Evolutionary conservation across 2,113 vertebrate genomes (phyloP).

Genomic region (Pteronura brasiliensis): DNA sequence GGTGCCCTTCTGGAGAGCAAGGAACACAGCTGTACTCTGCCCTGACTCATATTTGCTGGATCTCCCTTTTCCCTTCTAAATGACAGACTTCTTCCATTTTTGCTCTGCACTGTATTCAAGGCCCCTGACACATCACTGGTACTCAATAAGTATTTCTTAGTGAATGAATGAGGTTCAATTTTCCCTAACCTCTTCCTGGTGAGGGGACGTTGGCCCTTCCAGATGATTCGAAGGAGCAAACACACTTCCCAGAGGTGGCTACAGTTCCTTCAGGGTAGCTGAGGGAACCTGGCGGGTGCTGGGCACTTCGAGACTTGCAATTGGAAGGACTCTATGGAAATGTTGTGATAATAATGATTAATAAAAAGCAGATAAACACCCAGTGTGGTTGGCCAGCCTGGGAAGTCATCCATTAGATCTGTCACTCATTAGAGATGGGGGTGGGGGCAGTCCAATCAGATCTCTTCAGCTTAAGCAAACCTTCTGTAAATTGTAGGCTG

Average conservation of each 20-base stretch:
- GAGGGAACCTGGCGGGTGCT: neutral
- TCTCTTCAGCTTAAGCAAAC: conserved; percentile 81
- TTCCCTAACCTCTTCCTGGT: neutral
- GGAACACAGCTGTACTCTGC: too few relatives aligned
- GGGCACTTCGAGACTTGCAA: neutral
- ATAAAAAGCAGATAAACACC: conserved; percentile 83
- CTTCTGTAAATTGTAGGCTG: conserved; percentile 82
- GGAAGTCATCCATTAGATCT: conserved; percentile 82
- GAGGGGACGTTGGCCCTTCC: neutral
- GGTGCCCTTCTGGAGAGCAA: neutral
- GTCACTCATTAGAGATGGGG: conserved; percentile 80
- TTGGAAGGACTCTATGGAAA: conserved; percentile 27
- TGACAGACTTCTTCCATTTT: neutral
- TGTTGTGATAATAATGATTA: conserved; percentile 78
- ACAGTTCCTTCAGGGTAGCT: neutral
- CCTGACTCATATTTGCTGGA: neutral
- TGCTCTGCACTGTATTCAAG: neutral
- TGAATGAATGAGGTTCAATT: neutral
- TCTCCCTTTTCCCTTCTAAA: neutral
- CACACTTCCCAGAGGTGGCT: neutral
- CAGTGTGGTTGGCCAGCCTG: conserved; percentile 77
- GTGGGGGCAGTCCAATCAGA: conserved; percentile 81
- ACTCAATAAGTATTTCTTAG: neutral
- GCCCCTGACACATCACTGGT: neutral
- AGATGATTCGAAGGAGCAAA: neutral